These are phyloP conservation scores for Sminthopsis crassicaudata DNA, from an alignment of 2,113 vertebrate species.

Conservation along the genomic window DNA sequence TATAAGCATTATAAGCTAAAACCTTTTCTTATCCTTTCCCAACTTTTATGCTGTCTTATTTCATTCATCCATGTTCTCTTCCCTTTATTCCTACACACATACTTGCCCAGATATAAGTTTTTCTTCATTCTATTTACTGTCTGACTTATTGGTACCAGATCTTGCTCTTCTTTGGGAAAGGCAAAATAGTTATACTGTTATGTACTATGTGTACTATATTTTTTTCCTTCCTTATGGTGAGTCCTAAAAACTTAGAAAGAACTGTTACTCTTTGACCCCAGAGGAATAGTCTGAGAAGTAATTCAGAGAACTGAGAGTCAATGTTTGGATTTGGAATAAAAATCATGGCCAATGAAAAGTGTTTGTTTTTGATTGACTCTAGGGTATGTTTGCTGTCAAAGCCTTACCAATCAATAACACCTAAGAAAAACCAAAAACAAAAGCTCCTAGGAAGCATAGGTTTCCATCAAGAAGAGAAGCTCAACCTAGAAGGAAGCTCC, in stretches of 20 bases:
- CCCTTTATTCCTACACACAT: neutral
- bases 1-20: neutral
- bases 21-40: neutral
- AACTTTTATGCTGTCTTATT: neutral
- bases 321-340: neutral
- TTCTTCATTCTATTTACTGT: neutral
- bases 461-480: neutral
- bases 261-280: neutral
- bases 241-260: neutral
- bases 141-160: neutral
- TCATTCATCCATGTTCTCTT: neutral
- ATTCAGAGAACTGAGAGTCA: neutral
- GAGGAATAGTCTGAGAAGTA: neutral
- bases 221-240: neutral
- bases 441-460: neutral
- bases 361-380: neutral
- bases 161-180: neutral
- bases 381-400: neutral
- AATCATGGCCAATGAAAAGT: neutral
- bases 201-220: neutral
- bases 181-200: neutral
- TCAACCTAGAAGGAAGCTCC: too few relatives aligned
- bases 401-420: neutral
- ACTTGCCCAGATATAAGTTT: neutral
- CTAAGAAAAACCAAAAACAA: neutral